Base-by-base conservation (phyloP, 2,888 invertebrate species). In the Drosophila mulleri region DNA sequence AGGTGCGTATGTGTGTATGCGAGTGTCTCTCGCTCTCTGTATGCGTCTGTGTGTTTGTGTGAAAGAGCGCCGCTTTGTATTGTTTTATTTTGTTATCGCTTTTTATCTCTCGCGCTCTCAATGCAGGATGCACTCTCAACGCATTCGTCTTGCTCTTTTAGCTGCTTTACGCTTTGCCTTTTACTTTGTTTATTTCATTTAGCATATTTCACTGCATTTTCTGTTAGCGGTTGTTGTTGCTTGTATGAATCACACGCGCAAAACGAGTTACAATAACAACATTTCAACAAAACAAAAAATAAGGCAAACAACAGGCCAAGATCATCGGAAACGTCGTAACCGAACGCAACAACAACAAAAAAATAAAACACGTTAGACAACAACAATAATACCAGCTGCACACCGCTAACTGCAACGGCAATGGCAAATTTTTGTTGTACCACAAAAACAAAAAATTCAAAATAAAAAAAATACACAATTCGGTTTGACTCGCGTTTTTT, bases 171-270 rank as follows among this genome's bases (percentile, higher is more conserved):
- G 56, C 45, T 37, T 41, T 72, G 56, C 45, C 23, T 54, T 75
- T 45, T 75, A 62, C 53, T 63, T 52, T 67, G 57, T 68, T 75
- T 80, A 72, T 81, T 81, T 78, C 18, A 72, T 61, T 83, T 83
- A 72, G 72, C 73, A 83, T 85, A 78, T 78, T 77, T 75, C 67
- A 80, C 67, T 69, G 64, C 58, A 64, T 64, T 79, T 66, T 58
- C 70, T 72, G 63, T 26, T 66, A 66, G 45, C 45, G 78, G 70
- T 66, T 48, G 57, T 60, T 85, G 59, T 56, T 72, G 29, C 29
- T 29, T 29, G 78, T 67, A 83, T 83, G 88, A 84, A 80, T 83
- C 84, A 84, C 83, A 81, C 75, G 74, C 83, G 82, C 74, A 76
- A 86, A 84, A 84, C 83, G 67, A 84, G 83, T 83, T 83, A 84